Percentiles rank a stretch among this genome's conserved stretches.
Conservation (phyloP, 2,888 invertebrate species). For the Pristionchus entomophagus region DNA sequence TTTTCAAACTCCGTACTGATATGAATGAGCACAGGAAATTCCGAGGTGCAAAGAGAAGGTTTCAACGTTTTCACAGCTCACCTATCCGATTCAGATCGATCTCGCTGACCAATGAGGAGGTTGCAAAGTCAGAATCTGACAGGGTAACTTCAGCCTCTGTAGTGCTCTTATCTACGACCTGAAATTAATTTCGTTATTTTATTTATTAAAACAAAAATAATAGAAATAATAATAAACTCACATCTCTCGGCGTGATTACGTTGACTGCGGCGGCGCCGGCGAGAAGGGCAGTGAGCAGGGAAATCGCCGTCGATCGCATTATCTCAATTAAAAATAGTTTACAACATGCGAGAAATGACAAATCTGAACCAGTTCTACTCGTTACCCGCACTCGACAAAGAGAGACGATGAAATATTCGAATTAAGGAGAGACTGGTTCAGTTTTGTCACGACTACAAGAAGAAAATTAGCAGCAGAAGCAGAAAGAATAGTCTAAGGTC, state of each 20-base stretch:
- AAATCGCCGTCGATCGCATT: too few species aligned
- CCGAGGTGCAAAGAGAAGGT: too few species aligned
- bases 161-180: slow-evolving; percentile 59
- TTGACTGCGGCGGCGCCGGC: not conserved
- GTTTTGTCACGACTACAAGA: too few species aligned
- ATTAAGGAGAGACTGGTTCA: too few species aligned
- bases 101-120: slow-evolving; percentile 53
- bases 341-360: too few species aligned
- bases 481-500: not conserved
- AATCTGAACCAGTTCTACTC: too few species aligned
- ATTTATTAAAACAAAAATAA: not conserved
- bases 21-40: too few species aligned
- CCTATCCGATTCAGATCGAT: slow-evolving; percentile 59
- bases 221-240: not conserved
- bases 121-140: slow-evolving; percentile 56
- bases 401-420: too few species aligned
- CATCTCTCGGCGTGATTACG: slow-evolving; percentile 13
- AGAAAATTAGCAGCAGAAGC: not conserved
- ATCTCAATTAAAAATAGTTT: too few species aligned
- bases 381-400: too few species aligned
- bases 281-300: too few species aligned
- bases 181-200: slow-evolving; percentile 9
- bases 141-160: slow-evolving; percentile 55
- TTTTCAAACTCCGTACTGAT: too few species aligned
- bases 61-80: not conserved